Percentiles rank a stretch among this genome's conserved stretches.
These are phyloP conservation scores for Cerastis leucographa DNA, from an alignment of 2,888 invertebrate genomes.

Conservation along the genomic window DNA sequence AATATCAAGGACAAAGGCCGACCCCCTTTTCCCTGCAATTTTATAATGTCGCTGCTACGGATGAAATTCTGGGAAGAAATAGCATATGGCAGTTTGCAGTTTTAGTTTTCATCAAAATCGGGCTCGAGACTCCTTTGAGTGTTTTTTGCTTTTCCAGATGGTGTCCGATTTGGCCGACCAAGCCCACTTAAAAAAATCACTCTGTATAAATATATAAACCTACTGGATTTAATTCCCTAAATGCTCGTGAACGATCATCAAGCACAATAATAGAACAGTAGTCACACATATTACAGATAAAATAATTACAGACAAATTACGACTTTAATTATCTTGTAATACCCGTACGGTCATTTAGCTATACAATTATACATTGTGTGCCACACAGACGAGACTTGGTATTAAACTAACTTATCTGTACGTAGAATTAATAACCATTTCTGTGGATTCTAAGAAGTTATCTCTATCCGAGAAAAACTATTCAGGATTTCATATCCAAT, in stretches of 20 bases:
- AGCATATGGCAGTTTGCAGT: too few species aligned
- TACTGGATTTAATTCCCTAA: not conserved
- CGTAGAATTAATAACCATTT: not conserved
- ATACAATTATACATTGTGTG: not conserved
- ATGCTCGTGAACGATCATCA: not conserved
- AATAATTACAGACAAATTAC: not conserved
- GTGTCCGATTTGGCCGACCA: too few species aligned
- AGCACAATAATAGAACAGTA: not conserved
- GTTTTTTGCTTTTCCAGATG: too few species aligned
- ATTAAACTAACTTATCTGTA: slow-evolving; percentile 1
- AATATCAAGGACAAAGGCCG: too few species aligned
- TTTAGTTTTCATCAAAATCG: too few species aligned
- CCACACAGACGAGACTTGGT: not conserved
- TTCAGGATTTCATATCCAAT: slow-evolving; percentile 4
- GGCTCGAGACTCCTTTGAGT: too few species aligned
- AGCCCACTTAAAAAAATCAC: too few species aligned
- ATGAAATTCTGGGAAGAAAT: too few species aligned
- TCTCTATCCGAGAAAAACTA: slow-evolving; percentile 7
- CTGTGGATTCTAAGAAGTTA: not conserved
- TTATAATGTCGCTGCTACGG: too few species aligned
- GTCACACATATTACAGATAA: not conserved
- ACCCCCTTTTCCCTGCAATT: too few species aligned
- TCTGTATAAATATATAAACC: too few species aligned
- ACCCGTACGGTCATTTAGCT: not conserved
- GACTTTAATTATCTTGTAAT: not conserved